These are phyloP conservation scores for Lucilia cuprina DNA, from an alignment of 1,140 invertebrate genomes.

Conservation along the genomic window DNA sequence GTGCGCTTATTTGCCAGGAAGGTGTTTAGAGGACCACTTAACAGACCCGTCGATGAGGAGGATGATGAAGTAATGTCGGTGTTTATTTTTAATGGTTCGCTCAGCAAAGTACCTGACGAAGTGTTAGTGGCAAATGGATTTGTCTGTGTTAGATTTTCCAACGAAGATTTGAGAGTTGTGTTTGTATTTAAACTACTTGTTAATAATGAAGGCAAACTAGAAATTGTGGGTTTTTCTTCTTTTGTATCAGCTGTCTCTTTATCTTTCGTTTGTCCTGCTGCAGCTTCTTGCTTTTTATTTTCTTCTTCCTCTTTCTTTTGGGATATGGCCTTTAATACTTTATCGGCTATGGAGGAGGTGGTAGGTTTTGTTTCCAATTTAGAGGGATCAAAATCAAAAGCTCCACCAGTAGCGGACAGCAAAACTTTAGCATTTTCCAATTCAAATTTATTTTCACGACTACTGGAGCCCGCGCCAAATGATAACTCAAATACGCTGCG, in stretches of 20 bases:
- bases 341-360: slow-evolving; percentile 68
- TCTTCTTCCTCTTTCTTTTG: slow-evolving; percentile 63
- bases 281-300: slow-evolving; percentile 45
- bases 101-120: not conserved
- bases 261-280: not conserved
- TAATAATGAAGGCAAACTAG: not conserved
- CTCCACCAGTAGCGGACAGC: slow-evolving; percentile 47
- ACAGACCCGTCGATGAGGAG: not conserved
- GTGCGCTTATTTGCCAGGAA: slow-evolving; percentile 18
- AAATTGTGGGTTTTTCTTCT: not conserved
- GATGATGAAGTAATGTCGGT: slow-evolving; percentile 1
- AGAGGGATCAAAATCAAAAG: slow-evolving; percentile 54
- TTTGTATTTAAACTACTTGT: not conserved
- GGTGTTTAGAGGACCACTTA: slow-evolving; percentile 10
- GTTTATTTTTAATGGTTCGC: slow-evolving; percentile 37
- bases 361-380: slow-evolving; percentile 61
- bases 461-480: slow-evolving; percentile 52
- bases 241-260: not conserved
- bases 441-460: slow-evolving; percentile 65
- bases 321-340: slow-evolving; percentile 66
- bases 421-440: slow-evolving; percentile 64
- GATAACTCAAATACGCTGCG: slow-evolving; percentile 59
- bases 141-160: not conserved
- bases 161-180: not conserved
- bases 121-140: not conserved